phyloP scores from a whole-genome alignment of 2,888 invertebrate genomes.

The Trypoxylon attenuatum region DNA sequence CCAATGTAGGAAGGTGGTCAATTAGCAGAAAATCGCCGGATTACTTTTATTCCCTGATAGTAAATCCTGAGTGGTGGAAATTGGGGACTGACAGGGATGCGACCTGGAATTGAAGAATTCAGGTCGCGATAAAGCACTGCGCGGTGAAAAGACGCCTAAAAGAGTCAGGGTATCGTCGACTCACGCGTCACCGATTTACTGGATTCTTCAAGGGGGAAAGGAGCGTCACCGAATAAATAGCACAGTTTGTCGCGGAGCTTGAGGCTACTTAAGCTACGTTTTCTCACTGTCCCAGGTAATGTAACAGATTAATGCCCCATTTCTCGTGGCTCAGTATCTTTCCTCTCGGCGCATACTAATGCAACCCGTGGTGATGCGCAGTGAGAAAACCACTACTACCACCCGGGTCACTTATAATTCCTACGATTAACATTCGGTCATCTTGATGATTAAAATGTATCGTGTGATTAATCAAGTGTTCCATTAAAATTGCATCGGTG shows the following conservation, averaged over 20 bases:
- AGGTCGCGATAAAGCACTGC: not conserved
- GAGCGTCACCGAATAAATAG: constrained; percentile 48
- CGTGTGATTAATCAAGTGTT: too few species aligned
- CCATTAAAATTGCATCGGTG: too few species aligned
- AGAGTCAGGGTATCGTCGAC: not conserved
- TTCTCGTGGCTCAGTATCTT: constrained; percentile 56
- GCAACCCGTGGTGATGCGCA: constrained; percentile 36
- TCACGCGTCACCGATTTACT: constrained; percentile 38
- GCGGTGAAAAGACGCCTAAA: constrained; percentile 10
- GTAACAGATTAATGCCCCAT: constrained; percentile 59
- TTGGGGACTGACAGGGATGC: not conserved
- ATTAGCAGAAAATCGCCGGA: not conserved
- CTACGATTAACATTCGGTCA: constrained; percentile 44
- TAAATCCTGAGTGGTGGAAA: not conserved
- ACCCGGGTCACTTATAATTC: constrained; percentile 43
- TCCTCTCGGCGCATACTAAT: constrained; percentile 54
- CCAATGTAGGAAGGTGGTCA: not conserved
- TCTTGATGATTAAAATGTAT: too few species aligned
- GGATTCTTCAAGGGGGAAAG: constrained; percentile 45
- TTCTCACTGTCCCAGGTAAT: constrained; percentile 58
- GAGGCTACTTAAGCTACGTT: constrained; percentile 54
- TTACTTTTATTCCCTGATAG: not conserved
- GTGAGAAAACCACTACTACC: constrained; percentile 33
- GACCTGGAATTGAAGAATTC: not conserved
- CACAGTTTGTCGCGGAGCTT: constrained; percentile 46